Conservation (phyloP, 2,797 vertebrate genomes). For the Nasua narica region DNA sequence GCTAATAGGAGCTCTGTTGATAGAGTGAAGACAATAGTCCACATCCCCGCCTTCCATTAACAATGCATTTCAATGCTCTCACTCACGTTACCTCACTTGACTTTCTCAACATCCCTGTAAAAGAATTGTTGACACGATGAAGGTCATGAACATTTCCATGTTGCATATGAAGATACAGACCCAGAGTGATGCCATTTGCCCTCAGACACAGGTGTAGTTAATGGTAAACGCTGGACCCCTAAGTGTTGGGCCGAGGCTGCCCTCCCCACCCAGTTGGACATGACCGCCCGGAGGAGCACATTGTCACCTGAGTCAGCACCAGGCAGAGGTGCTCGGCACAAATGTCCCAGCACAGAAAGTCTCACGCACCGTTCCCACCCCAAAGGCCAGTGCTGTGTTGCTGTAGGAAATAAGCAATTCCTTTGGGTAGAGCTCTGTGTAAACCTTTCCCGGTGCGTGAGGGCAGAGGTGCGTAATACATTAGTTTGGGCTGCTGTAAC, state of each 20-base stretch:
- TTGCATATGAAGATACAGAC: not conserved
- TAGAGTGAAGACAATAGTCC: not conserved
- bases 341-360: not conserved
- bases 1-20: not conserved
- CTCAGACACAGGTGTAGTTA: not conserved
- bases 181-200: not conserved
- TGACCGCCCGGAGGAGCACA: no score
- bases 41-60: not conserved
- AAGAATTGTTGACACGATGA: not conserved
- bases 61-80: not conserved
- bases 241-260: no score
- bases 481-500: not conserved
- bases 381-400: not conserved
- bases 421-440: not conserved
- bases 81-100: not conserved
- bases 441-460: not conserved
- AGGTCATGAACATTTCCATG: not conserved
- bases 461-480: fast-evolving
- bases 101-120: not conserved
- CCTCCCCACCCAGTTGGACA: not conserved
- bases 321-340: not conserved
- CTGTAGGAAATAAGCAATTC: not conserved
- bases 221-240: not conserved
- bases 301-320: not conserved
- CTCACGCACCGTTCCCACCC: not conserved